Percentiles rank a stretch among this genome's conserved stretches.
Evolutionary conservation across 2,888 invertebrate genomes (phyloP).

Genomic region (Temnothorax unifasciatus): DNA sequence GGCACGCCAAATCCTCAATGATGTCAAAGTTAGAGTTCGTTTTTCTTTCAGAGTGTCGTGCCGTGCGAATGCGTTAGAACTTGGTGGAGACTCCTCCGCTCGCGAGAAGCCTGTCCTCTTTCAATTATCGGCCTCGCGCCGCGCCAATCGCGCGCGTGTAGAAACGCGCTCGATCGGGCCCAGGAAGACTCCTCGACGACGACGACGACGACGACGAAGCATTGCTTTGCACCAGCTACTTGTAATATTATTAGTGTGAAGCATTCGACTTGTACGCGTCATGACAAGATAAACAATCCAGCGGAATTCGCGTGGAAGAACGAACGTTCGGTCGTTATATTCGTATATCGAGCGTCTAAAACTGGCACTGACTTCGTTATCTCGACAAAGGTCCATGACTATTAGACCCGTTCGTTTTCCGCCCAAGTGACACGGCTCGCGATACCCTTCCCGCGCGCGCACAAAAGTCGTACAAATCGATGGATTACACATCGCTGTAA

Average conservation of each 20-base stretch:
- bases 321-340: neutral
- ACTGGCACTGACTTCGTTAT: neutral
- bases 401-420: constrained; percentile 6
- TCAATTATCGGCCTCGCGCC: neutral
- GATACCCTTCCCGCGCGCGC: constrained; percentile 83
- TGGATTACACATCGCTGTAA: constrained; percentile 41
- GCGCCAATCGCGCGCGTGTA: neutral
- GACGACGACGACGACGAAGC: constrained; percentile 61
- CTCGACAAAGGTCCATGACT: constrained; percentile 26
- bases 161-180: neutral
- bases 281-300: constrained; percentile 29
- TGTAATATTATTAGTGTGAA: constrained; percentile 82
- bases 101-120: neutral
- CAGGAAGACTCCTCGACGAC: neutral
- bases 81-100: neutral
- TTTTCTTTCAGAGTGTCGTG: neutral
- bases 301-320: neutral
- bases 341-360: neutral
- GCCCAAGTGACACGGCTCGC: constrained; percentile 73
- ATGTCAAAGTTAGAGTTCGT: neutral
- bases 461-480: constrained; percentile 63
- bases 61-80: neutral
- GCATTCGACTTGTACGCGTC: constrained; percentile 61
- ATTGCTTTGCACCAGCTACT: constrained; percentile 74
- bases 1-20: neutral